phyloP scores from a whole-genome alignment of 92 coral and sea anemone species.

The Zoanthus gigantus region DNA sequence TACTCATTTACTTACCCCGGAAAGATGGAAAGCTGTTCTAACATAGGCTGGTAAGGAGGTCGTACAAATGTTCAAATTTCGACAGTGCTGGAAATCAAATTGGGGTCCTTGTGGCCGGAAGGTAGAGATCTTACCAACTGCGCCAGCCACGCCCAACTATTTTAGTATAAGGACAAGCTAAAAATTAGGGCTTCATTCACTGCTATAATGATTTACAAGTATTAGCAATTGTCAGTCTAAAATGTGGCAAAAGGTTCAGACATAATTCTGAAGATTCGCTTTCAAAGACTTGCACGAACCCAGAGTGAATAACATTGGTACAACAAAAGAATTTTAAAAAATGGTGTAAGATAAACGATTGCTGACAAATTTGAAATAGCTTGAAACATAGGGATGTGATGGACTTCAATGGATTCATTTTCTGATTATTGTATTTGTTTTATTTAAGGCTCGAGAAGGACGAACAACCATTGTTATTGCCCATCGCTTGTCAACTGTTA shows the following conservation, averaged over 20 bases:
- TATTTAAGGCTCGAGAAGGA: slow-evolving; percentile 85
- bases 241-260: too few species aligned
- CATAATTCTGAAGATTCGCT: too few species aligned
- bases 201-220: too few species aligned
- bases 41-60: too few species aligned
- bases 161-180: neutral
- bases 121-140: too few species aligned
- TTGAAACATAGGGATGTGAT: neutral
- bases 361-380: neutral
- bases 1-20: too few species aligned
- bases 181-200: neutral
- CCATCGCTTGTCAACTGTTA: slow-evolving; percentile 94
- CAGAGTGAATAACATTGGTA: neutral
- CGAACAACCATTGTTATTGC: slow-evolving; percentile 98
- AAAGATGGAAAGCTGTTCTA: too few species aligned
- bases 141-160: too few species aligned
- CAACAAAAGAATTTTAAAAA: neutral
- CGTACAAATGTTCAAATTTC: too few species aligned
- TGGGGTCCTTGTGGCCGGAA: too few species aligned
- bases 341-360: neutral
- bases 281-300: neutral
- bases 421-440: neutral
- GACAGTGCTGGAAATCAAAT: too few species aligned
- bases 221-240: too few species aligned
- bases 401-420: neutral